Evolutionary conservation across 2,797 vertebrate species (phyloP).

Genomic region (Alca torda): DNA sequence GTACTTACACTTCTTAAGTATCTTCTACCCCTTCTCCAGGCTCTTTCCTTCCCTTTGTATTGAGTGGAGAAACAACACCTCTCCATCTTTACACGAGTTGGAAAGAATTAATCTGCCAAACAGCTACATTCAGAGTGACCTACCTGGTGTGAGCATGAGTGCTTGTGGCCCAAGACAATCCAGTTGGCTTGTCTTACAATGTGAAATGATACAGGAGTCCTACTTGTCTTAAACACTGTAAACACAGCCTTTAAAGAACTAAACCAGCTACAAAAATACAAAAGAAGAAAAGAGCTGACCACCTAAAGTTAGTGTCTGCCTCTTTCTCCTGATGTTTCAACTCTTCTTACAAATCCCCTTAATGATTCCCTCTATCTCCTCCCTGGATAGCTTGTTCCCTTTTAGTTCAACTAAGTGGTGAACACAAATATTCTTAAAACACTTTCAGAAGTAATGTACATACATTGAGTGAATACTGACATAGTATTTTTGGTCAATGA

Average conservation of each 20-base stretch:
- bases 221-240: not conserved
- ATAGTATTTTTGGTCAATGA: not conserved
- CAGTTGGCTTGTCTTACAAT: not conserved
- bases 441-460: not conserved
- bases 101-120: not conserved
- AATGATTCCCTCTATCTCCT: not conserved
- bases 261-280: not conserved
- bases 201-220: not conserved
- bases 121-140: not conserved
- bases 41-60: not conserved
- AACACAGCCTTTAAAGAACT: not conserved
- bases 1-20: not conserved
- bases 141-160: not conserved
- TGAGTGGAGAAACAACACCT: not conserved
- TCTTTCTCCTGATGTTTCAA: not conserved
- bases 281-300: not conserved
- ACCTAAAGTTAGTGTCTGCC: not conserved
- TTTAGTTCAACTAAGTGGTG: not conserved
- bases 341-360: not conserved
- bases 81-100: not conserved
- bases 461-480: not conserved
- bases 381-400: not conserved
- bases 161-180: not conserved
- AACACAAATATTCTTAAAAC: not conserved
- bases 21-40: not conserved